Evolutionary conservation across 2,797 vertebrate species (phyloP).

Genomic region (Ptychadena robeensis): DNA sequence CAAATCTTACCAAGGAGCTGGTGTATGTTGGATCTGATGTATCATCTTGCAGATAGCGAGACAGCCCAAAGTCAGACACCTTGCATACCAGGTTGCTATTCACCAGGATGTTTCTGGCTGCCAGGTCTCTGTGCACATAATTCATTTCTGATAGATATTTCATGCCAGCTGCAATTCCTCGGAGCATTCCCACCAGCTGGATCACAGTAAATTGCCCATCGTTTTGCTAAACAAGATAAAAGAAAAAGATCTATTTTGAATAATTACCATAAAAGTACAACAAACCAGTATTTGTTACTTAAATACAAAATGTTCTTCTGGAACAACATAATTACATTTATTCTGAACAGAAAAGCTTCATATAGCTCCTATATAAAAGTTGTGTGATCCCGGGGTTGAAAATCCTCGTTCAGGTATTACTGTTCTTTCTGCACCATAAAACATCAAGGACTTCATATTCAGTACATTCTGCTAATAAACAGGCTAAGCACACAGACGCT

Average conservation of each 20-base stretch:
- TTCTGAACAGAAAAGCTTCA: background rate
- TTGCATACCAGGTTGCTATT: constrained; percentile 99
- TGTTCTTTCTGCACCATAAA: constrained; percentile 16
- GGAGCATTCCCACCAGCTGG: constrained; percentile 97
- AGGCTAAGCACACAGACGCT: constrained; percentile 5
- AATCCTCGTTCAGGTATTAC: constrained; percentile 1
- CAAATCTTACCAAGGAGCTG: constrained; percentile 89
- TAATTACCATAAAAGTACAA: background rate
- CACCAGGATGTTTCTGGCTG: constrained; percentile 96
- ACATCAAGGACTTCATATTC: constrained; percentile 34
- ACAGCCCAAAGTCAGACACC: constrained; percentile 96
- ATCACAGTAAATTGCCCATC: constrained; percentile 98
- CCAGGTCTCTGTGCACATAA: constrained; percentile 95
- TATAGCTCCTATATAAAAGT: background rate
- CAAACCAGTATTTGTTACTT: too few species aligned
- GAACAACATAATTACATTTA: background rate
- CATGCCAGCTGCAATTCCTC: constrained; percentile 96
- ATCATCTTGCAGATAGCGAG: constrained; percentile 95
- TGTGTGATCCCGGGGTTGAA: background rate
- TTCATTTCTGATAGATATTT: constrained; percentile 98
- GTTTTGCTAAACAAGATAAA: constrained; percentile 84
- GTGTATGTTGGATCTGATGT: constrained; percentile 97
- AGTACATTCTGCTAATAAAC: constrained; percentile 11
- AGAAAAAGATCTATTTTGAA: background rate
- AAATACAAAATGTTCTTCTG: background rate